A percentile compares a stretch with the other conserved stretches of the same genome.
Evolutionary conservation across 2,888 invertebrate genomes (phyloP).

Genomic region (Lasioglossum oenotherae): DNA sequence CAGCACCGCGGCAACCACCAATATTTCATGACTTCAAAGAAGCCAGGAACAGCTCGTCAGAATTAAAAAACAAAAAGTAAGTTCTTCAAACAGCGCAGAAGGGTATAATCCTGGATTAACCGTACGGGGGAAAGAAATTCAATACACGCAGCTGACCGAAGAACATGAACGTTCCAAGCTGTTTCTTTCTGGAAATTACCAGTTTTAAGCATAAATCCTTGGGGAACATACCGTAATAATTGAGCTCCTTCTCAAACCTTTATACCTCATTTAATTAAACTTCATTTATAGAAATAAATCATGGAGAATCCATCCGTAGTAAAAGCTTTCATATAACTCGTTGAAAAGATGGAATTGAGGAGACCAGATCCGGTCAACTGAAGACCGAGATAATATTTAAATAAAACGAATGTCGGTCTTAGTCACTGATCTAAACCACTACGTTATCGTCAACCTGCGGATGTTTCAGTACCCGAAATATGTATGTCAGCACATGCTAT

Average conservation of each 20-base stretch:
- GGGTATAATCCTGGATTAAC: constrained; percentile 5
- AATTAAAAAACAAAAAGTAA: constrained; percentile 3
- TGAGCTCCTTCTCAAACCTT: neutral
- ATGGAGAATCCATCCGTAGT: no score
- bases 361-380: neutral
- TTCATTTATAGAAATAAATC: neutral
- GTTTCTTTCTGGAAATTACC: neutral
- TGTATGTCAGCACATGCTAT: neutral
- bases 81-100: neutral
- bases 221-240: neutral
- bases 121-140: neutral
- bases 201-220: neutral
- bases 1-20: neutral
- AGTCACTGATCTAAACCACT: neutral
- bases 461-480: neutral
- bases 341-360: neutral
- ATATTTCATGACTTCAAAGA: constrained; percentile 17
- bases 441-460: neutral
- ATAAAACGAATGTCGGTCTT: neutral
- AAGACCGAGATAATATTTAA: constrained; percentile 2
- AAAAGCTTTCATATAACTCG: neutral
- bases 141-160: neutral
- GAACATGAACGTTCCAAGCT: neutral
- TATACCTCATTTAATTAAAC: neutral
- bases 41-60: neutral